Evolutionary conservation across 2,113 vertebrate genomes (phyloP).

Genomic region (Chamaea fasciata): DNA sequence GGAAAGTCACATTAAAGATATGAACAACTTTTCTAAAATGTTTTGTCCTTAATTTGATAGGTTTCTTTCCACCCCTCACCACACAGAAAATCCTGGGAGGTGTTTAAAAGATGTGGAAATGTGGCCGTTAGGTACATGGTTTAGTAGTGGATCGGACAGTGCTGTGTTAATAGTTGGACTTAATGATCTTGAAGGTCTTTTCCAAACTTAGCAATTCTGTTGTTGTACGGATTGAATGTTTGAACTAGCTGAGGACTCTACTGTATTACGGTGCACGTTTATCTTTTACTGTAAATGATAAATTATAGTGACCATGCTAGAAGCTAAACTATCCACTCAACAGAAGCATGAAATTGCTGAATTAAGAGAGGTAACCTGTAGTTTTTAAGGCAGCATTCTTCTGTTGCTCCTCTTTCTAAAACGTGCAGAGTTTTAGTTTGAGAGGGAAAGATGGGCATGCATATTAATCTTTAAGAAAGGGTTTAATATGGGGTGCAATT

Average conservation of each 20-base stretch:
- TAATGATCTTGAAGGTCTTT: neutral
- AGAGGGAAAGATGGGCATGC: neutral
- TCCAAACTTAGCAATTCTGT: neutral
- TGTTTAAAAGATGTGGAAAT: neutral
- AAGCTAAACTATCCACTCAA: neutral
- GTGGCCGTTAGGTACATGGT: neutral
- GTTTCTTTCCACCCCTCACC: neutral
- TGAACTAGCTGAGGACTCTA: neutral
- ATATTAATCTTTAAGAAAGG: neutral
- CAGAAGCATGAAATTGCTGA: rapidly evolving
- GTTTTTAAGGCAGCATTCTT: neutral
- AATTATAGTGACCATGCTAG: neutral
- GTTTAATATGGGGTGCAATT: neutral
- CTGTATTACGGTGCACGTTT: neutral
- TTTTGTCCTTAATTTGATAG: neutral
- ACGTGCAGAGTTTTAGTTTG: neutral
- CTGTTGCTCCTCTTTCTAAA: neutral
- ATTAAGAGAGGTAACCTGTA: neutral
- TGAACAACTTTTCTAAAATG: neutral
- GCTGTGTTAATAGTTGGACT: neutral
- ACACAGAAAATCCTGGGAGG: neutral
- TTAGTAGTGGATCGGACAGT: neutral
- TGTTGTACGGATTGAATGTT: neutral
- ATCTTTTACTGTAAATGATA: neutral
- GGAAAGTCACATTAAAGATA: neutral